A percentile compares a stretch with the other conserved stretches of the same genome.
Evolutionary conservation across 1,140 invertebrate genomes (phyloP).

Genomic region (Habropoda laboriosa): DNA sequence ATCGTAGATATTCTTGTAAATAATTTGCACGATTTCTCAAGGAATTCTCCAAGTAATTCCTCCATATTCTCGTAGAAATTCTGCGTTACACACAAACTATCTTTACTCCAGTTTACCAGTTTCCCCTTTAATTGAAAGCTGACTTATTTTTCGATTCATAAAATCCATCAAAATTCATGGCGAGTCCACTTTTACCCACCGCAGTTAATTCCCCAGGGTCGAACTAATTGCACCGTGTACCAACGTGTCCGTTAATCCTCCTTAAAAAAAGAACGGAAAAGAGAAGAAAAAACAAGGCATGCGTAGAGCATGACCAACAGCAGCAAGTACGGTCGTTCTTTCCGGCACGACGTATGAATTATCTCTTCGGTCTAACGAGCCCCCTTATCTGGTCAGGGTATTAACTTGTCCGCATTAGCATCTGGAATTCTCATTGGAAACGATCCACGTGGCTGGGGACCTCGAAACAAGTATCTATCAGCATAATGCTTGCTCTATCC

Average conservation of each 20-base stretch:
- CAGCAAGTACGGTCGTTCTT: slow-evolving; percentile 35
- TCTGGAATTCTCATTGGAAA: slow-evolving; percentile 42
- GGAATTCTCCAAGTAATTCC: background rate
- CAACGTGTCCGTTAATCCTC: slow-evolving; percentile 2
- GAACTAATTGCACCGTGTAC: slow-evolving; percentile 7
- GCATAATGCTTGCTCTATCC: too few species aligned
- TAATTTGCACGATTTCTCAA: background rate
- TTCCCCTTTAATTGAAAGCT: background rate
- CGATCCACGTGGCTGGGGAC: slow-evolving; percentile 15
- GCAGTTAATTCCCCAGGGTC: background rate
- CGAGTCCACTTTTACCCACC: background rate
- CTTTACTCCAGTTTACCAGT: background rate
- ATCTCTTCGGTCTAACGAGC: slow-evolving; percentile 33
- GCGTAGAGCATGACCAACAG: background rate
- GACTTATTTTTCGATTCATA: background rate
- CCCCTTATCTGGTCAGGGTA: slow-evolving; percentile 47
- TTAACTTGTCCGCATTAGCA: slow-evolving; percentile 58
- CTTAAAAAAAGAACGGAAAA: too few species aligned
- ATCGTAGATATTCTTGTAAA: background rate
- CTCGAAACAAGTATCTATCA: slow-evolving; percentile 45
- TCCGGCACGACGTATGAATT: slow-evolving; percentile 49
- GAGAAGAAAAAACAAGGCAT: background rate
- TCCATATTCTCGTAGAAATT: too few species aligned
- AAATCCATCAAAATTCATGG: background rate
- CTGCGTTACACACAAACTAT: background rate